These are phyloP conservation scores for Heterodera schachtii DNA, from an alignment of 1,140 invertebrate genomes.

Conservation along the genomic window DNA sequence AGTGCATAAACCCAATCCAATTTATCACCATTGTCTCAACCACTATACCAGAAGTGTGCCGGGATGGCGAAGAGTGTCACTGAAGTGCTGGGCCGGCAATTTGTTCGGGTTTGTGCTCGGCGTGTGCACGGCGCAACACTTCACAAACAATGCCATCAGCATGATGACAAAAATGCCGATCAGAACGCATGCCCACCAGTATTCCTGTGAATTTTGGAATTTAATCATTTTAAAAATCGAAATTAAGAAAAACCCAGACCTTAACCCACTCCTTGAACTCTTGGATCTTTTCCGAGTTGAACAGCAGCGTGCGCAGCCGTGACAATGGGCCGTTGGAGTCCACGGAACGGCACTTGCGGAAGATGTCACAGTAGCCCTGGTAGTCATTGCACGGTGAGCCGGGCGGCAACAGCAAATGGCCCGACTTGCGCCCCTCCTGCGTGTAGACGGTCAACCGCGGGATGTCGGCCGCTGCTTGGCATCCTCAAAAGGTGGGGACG, in stretches of 20 bases:
- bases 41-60: conserved; percentile 46
- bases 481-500: conserved; percentile 71
- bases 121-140: conserved; percentile 97
- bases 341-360: conserved; percentile 91
- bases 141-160: conserved; percentile 97
- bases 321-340: conserved; percentile 96
- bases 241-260: conserved; percentile 22
- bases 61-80: conserved; percentile 62
- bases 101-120: conserved; percentile 74
- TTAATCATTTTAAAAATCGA: too few species aligned
- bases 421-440: conserved; percentile 9
- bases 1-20: too few species aligned
- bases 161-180: conserved; percentile 79
- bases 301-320: conserved; percentile 90
- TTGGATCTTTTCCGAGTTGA: conserved; percentile 83
- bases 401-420: conserved; percentile 78
- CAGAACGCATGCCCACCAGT: conserved; percentile 94
- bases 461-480: conserved; percentile 79
- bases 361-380: conserved; percentile 94
- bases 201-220: conserved; percentile 71
- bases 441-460: conserved; percentile 76
- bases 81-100: conserved; percentile 60
- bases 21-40: too few species aligned
- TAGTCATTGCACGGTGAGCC: conserved; percentile 98
- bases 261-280: conserved; percentile 58